These are phyloP conservation scores for Archips crataeganus DNA, from an alignment of 2,888 invertebrate species.

Conservation along the genomic window DNA sequence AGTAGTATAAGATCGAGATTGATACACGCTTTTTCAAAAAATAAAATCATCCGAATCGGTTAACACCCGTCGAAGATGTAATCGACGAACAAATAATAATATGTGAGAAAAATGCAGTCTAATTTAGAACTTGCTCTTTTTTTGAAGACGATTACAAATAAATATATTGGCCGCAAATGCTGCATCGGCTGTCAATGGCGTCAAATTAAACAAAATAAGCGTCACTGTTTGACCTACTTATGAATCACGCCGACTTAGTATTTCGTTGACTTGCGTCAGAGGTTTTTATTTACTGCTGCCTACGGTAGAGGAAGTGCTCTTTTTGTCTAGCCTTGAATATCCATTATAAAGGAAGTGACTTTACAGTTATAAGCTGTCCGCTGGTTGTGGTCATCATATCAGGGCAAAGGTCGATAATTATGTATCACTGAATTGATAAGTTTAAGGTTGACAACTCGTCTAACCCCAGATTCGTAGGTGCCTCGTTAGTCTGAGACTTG, in stretches of 20 bases:
- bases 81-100: no score
- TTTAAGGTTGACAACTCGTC: conserved; percentile 29
- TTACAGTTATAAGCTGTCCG: neutral
- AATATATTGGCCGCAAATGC: neutral
- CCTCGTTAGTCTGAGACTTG: neutral
- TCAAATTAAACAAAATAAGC: conserved; percentile 39
- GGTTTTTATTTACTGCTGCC: neutral
- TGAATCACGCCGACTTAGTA: conserved; percentile 29
- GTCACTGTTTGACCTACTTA: conserved; percentile 36
- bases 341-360: neutral
- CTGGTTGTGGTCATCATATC: neutral
- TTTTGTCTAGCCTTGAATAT: neutral
- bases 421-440: conserved; percentile 33
- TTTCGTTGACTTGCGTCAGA: conserved; percentile 18
- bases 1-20: no score
- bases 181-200: conserved; percentile 27
- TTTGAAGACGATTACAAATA: no score
- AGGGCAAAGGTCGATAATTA: conserved; percentile 21
- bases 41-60: no score
- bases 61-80: no score
- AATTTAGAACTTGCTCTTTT: neutral
- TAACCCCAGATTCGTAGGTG: conserved; percentile 27
- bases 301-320: neutral
- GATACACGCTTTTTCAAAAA: no score
- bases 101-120: no score